Evolutionary conservation across 2,888 invertebrate genomes (phyloP).

Genomic region (Xestia rhomboidea): DNA sequence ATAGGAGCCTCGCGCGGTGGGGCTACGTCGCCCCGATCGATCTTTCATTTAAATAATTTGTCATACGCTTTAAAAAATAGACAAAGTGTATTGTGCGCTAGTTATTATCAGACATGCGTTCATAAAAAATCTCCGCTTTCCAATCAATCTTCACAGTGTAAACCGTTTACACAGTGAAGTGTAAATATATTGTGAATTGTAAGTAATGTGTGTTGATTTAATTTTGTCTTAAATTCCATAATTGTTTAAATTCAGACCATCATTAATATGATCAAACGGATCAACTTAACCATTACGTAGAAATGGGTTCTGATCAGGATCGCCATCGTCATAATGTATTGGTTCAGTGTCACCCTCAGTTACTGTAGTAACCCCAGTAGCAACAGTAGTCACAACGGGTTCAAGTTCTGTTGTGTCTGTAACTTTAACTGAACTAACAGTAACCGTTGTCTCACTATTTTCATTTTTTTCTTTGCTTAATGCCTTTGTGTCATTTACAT

Average conservation of each 20-base stretch:
- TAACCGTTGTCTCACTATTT: not conserved
- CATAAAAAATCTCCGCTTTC: too few relatives aligned
- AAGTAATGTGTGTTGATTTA: not conserved
- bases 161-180: too few relatives aligned
- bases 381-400: not conserved
- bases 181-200: too few relatives aligned
- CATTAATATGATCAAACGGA: not conserved
- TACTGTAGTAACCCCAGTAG: not conserved
- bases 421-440: not conserved
- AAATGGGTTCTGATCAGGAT: not conserved
- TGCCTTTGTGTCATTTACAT: not conserved
- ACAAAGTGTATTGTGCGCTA: too few relatives aligned
- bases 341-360: not conserved
- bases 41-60: too few relatives aligned
- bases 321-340: not conserved
- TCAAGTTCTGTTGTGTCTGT: not conserved
- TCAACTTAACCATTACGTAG: not conserved
- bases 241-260: not conserved
- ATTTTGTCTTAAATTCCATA: not conserved
- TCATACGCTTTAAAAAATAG: too few relatives aligned
- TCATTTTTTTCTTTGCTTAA: not conserved
- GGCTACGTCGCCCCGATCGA: too few relatives aligned
- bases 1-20: too few relatives aligned
- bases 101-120: too few relatives aligned
- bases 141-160: too few relatives aligned